These are phyloP conservation scores for Aromia moschata DNA, from an alignment of 2,888 invertebrate species.

Conservation along the genomic window DNA sequence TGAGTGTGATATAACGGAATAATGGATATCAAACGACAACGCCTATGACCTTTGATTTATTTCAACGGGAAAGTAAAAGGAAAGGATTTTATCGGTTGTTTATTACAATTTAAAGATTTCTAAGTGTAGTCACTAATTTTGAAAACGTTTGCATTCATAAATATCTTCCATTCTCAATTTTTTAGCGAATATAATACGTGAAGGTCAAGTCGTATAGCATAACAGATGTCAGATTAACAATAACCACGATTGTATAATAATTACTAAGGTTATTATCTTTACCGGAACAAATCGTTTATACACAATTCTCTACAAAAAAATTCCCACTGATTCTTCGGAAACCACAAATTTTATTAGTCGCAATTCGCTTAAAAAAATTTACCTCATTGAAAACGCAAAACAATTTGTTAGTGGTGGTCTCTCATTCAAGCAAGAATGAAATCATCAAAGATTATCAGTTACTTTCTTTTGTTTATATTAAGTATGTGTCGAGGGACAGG, in stretches of 20 bases:
- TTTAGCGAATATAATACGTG: background rate
- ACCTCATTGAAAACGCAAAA: background rate
- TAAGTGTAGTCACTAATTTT: too few relatives aligned
- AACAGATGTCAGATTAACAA: conserved; percentile 11
- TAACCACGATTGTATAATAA: conserved; percentile 16
- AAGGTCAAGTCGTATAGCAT: conserved; percentile 10
- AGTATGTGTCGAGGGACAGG: background rate
- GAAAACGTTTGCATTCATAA: too few relatives aligned
- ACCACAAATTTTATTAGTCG: conserved; percentile 2
- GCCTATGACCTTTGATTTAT: too few relatives aligned
- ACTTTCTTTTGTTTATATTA: background rate
- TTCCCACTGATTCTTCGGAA: conserved; percentile 10
- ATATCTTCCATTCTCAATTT: too few relatives aligned
- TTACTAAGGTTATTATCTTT: background rate
- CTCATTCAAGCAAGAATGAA: background rate
- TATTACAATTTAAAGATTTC: too few relatives aligned
- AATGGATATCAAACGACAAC: too few relatives aligned
- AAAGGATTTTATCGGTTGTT: too few relatives aligned
- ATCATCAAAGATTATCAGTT: background rate
- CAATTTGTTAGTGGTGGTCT: background rate
- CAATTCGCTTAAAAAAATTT: conserved; percentile 9
- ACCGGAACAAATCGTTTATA: conserved; percentile 21
- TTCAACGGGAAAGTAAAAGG: too few relatives aligned
- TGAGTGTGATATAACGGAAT: too few relatives aligned
- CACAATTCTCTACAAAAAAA: conserved; percentile 15